A percentile compares a stretch with the other conserved stretches of the same genome.
These are phyloP conservation scores for Luperina nickerlii DNA, from an alignment of 2,888 invertebrate species.

Conservation along the genomic window DNA sequence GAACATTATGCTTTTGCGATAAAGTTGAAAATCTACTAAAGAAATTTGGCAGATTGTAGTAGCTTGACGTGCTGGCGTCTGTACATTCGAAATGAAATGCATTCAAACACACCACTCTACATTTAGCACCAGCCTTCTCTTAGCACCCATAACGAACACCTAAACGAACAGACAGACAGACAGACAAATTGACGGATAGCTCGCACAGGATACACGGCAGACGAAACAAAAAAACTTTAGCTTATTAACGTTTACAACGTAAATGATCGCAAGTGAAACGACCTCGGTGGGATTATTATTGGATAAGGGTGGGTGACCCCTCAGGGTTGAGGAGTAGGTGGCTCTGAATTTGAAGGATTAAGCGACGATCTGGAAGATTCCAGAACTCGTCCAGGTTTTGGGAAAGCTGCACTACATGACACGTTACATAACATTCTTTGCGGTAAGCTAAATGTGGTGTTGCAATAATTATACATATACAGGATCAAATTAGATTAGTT, in stretches of 20 bases:
- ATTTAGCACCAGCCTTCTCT: constrained; percentile 13
- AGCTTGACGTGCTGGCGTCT: too few relatives aligned
- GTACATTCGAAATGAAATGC: background rate
- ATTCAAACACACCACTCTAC: background rate
- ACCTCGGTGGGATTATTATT: constrained; percentile 75
- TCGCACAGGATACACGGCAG: constrained; percentile 82
- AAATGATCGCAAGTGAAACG: constrained; percentile 79
- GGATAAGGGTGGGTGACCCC: constrained; percentile 79
- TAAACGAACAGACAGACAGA: constrained; percentile 63
- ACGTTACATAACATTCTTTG: background rate
- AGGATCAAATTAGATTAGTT: too few relatives aligned
- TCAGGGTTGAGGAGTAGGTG: constrained; percentile 63
- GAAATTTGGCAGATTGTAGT: too few relatives aligned
- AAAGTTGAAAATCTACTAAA: too few relatives aligned
- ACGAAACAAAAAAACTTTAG: constrained; percentile 76
- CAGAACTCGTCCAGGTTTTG: background rate
- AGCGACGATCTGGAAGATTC: background rate
- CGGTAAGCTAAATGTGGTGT: too few relatives aligned
- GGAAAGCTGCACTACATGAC: background rate
- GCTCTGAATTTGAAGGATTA: background rate
- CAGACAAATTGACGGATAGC: constrained; percentile 79
- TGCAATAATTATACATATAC: background rate
- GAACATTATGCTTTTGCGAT: too few relatives aligned
- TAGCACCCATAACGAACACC: constrained; percentile 42
- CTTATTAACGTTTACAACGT: constrained; percentile 70